Evolutionary conservation across 2,113 vertebrate species (phyloP).

Genomic region (Hippocampus guttulatus): DNA sequence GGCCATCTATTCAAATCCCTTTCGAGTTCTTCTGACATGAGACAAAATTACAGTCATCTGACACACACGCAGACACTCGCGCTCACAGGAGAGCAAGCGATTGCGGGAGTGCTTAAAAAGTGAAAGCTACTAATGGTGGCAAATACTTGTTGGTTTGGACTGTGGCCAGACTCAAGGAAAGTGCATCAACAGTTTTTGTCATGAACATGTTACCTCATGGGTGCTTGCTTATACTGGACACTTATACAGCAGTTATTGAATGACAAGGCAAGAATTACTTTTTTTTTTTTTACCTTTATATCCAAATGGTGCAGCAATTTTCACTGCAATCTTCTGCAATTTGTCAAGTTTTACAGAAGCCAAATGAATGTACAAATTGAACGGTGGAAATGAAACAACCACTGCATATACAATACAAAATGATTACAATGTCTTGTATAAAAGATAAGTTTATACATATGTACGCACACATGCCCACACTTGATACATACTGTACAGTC

Average conservation of each 20-base stretch:
- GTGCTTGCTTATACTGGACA: constrained; percentile 44
- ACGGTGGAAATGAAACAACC: constrained; percentile 52
- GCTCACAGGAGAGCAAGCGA: not conserved
- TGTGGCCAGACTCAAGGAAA: constrained; percentile 45
- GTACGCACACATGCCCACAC: constrained; percentile 69
- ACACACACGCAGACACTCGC: not conserved
- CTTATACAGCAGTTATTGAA: constrained; percentile 57
- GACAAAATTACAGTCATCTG: constrained; percentile 12
- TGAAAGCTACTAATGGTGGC: constrained; percentile 30
- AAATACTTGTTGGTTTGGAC: constrained; percentile 37
- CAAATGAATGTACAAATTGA: constrained; percentile 29
- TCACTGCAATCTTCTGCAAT: constrained; percentile 24
- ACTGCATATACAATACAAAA: constrained; percentile 70
- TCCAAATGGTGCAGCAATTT: constrained; percentile 21
- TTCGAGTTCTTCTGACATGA: constrained; percentile 42
- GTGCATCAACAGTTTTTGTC: constrained; percentile 52
- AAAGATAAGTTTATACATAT: constrained; percentile 76
- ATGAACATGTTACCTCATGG: constrained; percentile 40
- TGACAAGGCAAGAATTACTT: constrained; percentile 32
- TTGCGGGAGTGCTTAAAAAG: constrained; percentile 52
- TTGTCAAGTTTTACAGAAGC: constrained; percentile 28
- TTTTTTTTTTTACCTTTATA: constrained; percentile 28
- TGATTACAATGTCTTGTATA: constrained; percentile 72
- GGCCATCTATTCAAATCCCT: constrained; percentile 53
- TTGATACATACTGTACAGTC: constrained; percentile 71